Percentiles rank a stretch among this genome's conserved stretches.
Evolutionary conservation across 2,797 vertebrate species (phyloP).

Genomic region (Malacoraja senta): DNA sequence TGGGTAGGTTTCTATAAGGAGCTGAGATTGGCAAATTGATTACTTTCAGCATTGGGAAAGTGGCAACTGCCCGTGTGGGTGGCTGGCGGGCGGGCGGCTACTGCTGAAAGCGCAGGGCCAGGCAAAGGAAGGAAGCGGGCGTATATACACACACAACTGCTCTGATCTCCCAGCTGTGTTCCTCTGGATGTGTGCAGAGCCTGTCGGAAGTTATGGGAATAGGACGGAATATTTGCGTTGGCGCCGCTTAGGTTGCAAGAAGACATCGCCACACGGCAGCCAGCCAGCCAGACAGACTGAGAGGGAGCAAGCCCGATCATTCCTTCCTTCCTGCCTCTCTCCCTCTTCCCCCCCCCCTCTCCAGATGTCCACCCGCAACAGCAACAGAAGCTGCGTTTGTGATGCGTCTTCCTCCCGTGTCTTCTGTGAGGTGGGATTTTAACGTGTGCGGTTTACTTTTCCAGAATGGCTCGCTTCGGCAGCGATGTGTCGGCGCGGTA

Average conservation of each 20-base stretch:
- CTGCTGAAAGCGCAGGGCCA: background rate
- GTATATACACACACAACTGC: background rate
- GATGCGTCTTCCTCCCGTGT: constrained; percentile 70
- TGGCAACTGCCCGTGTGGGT: background rate
- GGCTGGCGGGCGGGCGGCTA: background rate
- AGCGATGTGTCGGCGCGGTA: constrained; percentile 81
- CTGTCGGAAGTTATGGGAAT: background rate
- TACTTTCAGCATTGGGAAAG: constrained; percentile 43
- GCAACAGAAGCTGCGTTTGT: constrained; percentile 60
- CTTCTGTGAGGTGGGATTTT: constrained; percentile 65
- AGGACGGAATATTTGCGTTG: constrained; percentile 12
- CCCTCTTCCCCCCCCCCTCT: no score
- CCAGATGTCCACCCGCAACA: background rate
- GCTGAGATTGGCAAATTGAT: constrained; percentile 54
- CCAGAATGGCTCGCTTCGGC: constrained; percentile 86
- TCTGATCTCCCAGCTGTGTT: background rate
- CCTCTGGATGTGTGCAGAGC: background rate
- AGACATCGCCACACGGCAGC: background rate
- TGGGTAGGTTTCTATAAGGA: constrained; percentile 61
- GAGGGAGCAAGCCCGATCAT: constrained; percentile 23
- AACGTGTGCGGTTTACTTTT: constrained; percentile 58
- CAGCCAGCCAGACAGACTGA: background rate
- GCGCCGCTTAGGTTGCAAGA: background rate
- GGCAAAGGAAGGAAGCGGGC: background rate
- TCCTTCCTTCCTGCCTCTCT: constrained; percentile 47